These are phyloP conservation scores for Anolis carolinensis DNA, from an alignment of 2,113 vertebrate genomes.

Conservation along the genomic window DNA sequence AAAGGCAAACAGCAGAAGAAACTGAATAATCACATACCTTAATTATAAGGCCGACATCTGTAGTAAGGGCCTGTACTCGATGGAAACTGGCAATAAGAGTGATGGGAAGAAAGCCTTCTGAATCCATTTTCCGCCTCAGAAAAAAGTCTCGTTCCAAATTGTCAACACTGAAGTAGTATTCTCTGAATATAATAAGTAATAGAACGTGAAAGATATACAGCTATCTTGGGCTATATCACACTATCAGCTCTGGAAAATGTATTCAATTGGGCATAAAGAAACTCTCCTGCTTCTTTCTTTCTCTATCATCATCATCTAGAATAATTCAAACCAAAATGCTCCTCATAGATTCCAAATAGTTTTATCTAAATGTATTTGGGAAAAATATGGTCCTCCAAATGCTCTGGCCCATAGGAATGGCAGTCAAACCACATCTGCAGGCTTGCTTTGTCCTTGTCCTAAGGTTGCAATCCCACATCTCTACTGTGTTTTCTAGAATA, in stretches of 20 bases:
- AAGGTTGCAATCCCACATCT: neutral
- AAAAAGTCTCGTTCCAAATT: constrained; percentile 97
- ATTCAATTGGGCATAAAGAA: neutral
- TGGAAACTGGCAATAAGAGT: constrained; percentile 94
- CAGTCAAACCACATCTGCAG: no score
- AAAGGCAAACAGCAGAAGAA: neutral
- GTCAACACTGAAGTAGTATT: constrained; percentile 98
- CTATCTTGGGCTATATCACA: neutral
- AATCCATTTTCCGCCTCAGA: constrained; percentile 95
- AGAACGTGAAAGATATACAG: neutral
- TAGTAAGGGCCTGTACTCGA: constrained; percentile 95
- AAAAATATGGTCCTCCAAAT: no score
- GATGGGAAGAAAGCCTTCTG: constrained; percentile 91
- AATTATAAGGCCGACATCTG: constrained; percentile 89
- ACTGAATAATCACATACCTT: constrained; percentile 74
- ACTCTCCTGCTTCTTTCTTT: neutral
- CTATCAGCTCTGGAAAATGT: neutral
- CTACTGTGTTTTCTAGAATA: neutral
- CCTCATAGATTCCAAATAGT: neutral
- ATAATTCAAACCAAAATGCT: neutral
- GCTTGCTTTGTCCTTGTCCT: neutral
- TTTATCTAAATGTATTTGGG: no score
- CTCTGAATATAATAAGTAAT: constrained; percentile 69
- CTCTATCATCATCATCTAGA: neutral
- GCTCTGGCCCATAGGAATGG: no score